Percentiles rank a stretch among this genome's conserved stretches.
Evolutionary conservation across 2,113 vertebrate genomes (phyloP).

Genomic region (Pantherophis guttatus): DNA sequence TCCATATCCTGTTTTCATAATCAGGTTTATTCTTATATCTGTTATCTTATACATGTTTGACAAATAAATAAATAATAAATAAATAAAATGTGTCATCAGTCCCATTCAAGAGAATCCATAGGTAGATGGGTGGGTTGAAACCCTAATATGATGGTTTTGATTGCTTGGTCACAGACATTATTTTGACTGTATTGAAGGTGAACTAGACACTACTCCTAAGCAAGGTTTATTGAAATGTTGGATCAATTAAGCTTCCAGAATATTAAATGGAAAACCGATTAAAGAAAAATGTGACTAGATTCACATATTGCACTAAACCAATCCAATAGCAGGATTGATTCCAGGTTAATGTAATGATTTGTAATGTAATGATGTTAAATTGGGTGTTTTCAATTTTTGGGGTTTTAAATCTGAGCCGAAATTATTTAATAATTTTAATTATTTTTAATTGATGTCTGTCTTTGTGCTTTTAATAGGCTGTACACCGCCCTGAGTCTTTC

Average conservation of each 20-base stretch:
- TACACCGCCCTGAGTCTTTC: too few species aligned
- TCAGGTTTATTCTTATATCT: too few species aligned
- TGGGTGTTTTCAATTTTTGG: too few species aligned
- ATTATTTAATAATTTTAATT: too few species aligned
- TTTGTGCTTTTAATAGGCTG: too few species aligned
- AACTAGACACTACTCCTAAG: neutral
- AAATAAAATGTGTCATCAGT: neutral
- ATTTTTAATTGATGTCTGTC: too few species aligned
- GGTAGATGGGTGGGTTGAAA: neutral
- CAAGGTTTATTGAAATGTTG: neutral
- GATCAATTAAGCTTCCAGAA: neutral
- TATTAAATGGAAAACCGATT: neutral
- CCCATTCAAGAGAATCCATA: neutral
- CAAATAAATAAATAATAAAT: too few species aligned
- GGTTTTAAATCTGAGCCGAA: too few species aligned
- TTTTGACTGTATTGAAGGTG: neutral
- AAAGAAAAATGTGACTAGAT: neutral
- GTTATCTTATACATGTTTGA: too few species aligned
- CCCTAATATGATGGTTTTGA: neutral
- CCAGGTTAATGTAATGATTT: neutral
- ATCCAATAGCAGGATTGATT: neutral
- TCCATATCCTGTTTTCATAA: too few species aligned
- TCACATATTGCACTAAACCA: neutral
- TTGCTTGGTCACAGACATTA: neutral
- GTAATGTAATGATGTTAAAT: too few species aligned